These are phyloP conservation scores for Rhinoraja longicauda DNA, from an alignment of 2,797 vertebrate species.

Conservation along the genomic window DNA sequence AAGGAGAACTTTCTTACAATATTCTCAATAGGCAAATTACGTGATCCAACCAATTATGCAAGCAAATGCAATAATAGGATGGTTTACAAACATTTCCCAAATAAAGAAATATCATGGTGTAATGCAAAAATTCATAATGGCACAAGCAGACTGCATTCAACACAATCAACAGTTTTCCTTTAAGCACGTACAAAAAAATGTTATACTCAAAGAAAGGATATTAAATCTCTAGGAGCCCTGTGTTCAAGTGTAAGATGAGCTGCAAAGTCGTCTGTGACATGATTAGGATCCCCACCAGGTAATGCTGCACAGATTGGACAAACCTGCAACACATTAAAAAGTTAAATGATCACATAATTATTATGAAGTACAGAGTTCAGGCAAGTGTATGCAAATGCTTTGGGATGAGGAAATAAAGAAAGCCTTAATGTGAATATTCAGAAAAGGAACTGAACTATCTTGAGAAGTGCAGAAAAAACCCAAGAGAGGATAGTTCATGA, in stretches of 20 bases:
- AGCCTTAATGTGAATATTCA: not conserved
- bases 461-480: not conserved
- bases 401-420: not conserved
- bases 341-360: conserved; percentile 8
- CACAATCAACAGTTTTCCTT: conserved; percentile 15
- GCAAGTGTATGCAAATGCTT: not conserved
- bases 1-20: not conserved
- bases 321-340: conserved; percentile 67
- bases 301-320: conserved; percentile 97
- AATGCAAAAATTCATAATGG: not conserved
- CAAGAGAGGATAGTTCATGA: not conserved
- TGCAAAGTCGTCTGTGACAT: conserved; percentile 97
- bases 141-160: not conserved
- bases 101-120: not conserved
- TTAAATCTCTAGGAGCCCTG: conserved; percentile 98
- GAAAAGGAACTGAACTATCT: not conserved
- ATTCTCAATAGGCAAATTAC: not conserved
- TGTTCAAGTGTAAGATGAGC: conserved; percentile 99
- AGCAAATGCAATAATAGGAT: not conserved
- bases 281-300: conserved; percentile 97
- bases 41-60: not conserved
- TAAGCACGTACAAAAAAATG: not conserved
- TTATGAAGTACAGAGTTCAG: not conserved
- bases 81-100: not conserved
- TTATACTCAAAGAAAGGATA: conserved; percentile 74